Evolutionary conservation across 2,113 vertebrate species (phyloP).

Genomic region (Gopherus flavomarginatus): DNA sequence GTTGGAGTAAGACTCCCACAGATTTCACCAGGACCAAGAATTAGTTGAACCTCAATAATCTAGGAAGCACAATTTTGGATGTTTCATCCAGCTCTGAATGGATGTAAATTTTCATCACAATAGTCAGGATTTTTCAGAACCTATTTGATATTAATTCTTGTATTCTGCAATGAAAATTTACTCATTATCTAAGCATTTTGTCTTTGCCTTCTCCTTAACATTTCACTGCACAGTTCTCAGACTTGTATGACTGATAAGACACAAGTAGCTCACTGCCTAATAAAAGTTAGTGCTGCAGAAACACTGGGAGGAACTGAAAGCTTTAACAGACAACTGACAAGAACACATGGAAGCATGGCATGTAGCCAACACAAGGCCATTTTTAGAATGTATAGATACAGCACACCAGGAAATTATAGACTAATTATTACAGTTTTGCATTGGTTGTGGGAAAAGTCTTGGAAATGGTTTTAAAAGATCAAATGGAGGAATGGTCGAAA

Average conservation of each 20-base stretch:
- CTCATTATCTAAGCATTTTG: neutral
- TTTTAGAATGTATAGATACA: slow-evolving; percentile 45
- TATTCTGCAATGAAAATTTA: neutral
- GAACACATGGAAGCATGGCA: neutral
- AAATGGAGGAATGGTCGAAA: slow-evolving; percentile 40
- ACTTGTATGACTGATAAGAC: neutral
- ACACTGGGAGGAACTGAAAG: neutral
- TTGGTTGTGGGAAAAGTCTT: slow-evolving; percentile 41
- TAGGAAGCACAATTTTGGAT: neutral
- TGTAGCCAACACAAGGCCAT: neutral
- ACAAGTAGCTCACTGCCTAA: neutral
- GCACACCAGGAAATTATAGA: slow-evolving; percentile 37
- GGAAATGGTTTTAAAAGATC: slow-evolving; percentile 48
- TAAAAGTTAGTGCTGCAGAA: neutral
- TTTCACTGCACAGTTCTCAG: neutral
- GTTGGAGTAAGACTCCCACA: neutral
- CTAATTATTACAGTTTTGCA: slow-evolving; percentile 23
- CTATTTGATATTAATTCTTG: neutral
- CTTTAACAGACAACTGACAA: neutral
- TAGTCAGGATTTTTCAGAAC: neutral
- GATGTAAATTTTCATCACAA: neutral
- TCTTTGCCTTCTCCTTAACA: neutral
- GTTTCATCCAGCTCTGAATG: neutral
- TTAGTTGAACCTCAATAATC: neutral
- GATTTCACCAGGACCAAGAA: neutral